A percentile compares a stretch with the other conserved stretches of the same genome.
Conservation (phyloP, 2,888 invertebrate genomes). For the Hirtodrosophila alboralis region DNA sequence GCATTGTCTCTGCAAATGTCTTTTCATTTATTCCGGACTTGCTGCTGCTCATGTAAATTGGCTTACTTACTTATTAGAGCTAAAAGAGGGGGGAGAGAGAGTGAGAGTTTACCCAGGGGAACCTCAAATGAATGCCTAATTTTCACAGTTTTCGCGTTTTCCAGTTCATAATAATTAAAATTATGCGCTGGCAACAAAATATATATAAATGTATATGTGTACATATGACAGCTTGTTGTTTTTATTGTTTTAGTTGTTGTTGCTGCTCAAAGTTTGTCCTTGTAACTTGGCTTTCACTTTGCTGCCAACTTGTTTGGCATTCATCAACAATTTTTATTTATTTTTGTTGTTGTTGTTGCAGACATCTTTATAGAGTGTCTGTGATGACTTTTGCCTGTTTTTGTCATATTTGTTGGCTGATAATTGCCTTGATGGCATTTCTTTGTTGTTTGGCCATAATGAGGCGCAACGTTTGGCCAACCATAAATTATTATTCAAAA, state of each 20-base stretch:
- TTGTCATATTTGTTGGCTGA: conserved; percentile 50
- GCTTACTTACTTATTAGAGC: conserved; percentile 17
- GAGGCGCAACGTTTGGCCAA: conserved; percentile 52
- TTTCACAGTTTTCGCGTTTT: conserved; percentile 59
- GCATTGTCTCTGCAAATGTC: conserved; percentile 45
- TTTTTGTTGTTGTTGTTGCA: conserved; percentile 33
- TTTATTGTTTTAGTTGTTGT: conserved; percentile 33
- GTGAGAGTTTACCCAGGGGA: neutral
- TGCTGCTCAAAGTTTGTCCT: conserved; percentile 63
- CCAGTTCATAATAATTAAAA: conserved; percentile 73
- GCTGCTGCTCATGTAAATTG: conserved; percentile 52
- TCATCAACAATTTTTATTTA: conserved; percentile 65
- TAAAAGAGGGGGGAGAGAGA: conserved; percentile 2
- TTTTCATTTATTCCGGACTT: conserved; percentile 10
- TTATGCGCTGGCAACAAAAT: conserved; percentile 59
- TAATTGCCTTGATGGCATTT: conserved; percentile 52
- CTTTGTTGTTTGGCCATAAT: conserved; percentile 50
- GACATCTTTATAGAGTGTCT: conserved; percentile 38
- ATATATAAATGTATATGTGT: too few relatives aligned
- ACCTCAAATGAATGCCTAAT: conserved; percentile 67
- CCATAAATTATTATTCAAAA: conserved; percentile 54
- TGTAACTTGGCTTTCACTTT: conserved; percentile 55
- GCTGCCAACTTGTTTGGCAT: conserved; percentile 70
- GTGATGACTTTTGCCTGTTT: conserved; percentile 27
- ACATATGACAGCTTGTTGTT: too few relatives aligned